Percentiles rank a stretch among this genome's conserved stretches.
Conservation (phyloP, 2,888 invertebrate species). For the Phania funesta region DNA sequence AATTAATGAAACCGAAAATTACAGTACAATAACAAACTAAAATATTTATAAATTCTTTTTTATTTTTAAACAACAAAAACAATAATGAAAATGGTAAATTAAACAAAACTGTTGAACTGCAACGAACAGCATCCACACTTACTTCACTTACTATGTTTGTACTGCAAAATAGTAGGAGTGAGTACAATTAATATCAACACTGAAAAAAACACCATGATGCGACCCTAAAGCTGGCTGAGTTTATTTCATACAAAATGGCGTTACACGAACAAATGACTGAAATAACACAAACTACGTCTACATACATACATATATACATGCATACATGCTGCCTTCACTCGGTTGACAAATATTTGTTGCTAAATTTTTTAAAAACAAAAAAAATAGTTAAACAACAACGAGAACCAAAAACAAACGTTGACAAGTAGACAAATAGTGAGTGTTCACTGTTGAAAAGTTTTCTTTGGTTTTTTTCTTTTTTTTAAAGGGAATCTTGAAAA, state of each 20-base stretch:
- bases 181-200: constrained; percentile 6
- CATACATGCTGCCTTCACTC: background rate
- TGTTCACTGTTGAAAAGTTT: constrained; percentile 14
- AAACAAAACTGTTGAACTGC: constrained; percentile 40
- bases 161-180: background rate
- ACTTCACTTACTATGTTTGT: background rate
- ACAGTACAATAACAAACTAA: constrained; percentile 32
- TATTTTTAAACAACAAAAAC: background rate
- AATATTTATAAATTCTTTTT: constrained; percentile 40
- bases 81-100: constrained; percentile 48
- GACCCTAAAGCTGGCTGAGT: background rate
- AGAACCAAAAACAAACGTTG: constrained; percentile 2
- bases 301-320: too few species aligned
- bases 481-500: background rate
- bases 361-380: background rate
- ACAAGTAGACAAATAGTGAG: constrained; percentile 48
- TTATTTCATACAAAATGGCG: constrained; percentile 22
- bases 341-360: constrained; percentile 33
- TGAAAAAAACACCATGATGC: background rate
- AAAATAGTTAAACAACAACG: background rate
- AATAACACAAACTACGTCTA: too few species aligned
- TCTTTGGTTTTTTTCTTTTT: background rate
- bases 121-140: background rate
- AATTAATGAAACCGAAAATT: constrained; percentile 69
- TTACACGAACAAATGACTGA: constrained; percentile 18